phyloP scores from a whole-genome alignment of 23 tunicate genomes.

The Botrylloides violaceus region DNA sequence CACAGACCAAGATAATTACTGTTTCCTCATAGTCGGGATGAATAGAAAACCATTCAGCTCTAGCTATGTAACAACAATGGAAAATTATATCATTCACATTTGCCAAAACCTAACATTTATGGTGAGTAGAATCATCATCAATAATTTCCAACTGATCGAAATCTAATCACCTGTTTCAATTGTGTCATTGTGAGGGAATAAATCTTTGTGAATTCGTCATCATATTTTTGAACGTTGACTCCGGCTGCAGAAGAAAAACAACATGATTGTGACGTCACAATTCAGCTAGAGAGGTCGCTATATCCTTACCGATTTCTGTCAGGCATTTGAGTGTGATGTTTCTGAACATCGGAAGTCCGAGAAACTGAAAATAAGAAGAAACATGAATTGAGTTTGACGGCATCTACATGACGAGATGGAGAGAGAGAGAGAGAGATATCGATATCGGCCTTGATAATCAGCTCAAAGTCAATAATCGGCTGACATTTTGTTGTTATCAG shows the following conservation, averaged over 20 bases:
- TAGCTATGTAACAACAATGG: background rate
- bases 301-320: slow-evolving; percentile 87
- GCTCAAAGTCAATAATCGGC: no score
- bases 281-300: background rate
- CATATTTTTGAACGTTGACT: slow-evolving; percentile 74
- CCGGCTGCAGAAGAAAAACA: slow-evolving; percentile 43
- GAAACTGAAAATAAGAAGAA: slow-evolving; percentile 40
- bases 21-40: no score
- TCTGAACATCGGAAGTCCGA: slow-evolving; percentile 88
- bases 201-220: slow-evolving; percentile 78
- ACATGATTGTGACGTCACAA: background rate
- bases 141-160: no score
- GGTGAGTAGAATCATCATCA: no score
- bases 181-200: slow-evolving; percentile 83
- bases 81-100: background rate
- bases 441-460: no score
- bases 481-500: background rate
- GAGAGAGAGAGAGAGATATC: no score
- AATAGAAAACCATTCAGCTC: no score
- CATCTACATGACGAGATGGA: no score
- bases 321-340: slow-evolving; percentile 95
- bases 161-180: slow-evolving; percentile 66
- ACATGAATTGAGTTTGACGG: background rate
- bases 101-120: no score
- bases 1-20: no score